Percentiles rank a stretch among this genome's conserved stretches.
phyloP scores from a whole-genome alignment of 2,888 invertebrate genomes.

The Hartigia nigra region DNA sequence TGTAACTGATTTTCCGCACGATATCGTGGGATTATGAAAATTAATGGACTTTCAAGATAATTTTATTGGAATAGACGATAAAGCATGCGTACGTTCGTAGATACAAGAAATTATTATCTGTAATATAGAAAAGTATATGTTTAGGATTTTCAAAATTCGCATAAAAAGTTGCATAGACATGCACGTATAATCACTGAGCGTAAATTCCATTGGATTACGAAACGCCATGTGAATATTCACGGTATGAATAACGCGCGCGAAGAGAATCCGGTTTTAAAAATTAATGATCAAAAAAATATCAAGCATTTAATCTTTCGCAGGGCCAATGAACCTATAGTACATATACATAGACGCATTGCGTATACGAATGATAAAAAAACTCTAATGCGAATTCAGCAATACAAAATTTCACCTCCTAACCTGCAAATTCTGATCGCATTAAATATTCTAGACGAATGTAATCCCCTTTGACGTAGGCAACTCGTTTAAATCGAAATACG shows the following conservation, averaged over 20 bases:
- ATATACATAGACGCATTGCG: background rate
- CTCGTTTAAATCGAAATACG: background rate
- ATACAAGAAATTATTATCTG: background rate
- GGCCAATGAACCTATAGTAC: background rate
- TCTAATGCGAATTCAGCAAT: background rate
- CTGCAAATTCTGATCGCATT: background rate
- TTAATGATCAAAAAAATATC: background rate
- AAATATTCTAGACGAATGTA: background rate
- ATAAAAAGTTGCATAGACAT: background rate
- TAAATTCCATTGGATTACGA: background rate
- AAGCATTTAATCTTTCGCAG: background rate
- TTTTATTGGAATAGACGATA: background rate
- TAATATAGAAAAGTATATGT: background rate
- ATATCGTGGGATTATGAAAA: background rate
- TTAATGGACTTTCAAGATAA: background rate
- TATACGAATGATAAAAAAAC: background rate
- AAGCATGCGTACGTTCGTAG: background rate
- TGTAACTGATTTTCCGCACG: background rate
- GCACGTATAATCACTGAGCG: background rate
- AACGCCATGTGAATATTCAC: background rate
- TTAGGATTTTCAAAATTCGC: background rate
- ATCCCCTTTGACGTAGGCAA: background rate
- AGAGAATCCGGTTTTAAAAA: background rate
- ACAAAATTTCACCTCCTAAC: background rate
- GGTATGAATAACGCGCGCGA: background rate